These are phyloP conservation scores for Cavia aperea DNA, from an alignment of 2,113 vertebrate species.

Conservation along the genomic window DNA sequence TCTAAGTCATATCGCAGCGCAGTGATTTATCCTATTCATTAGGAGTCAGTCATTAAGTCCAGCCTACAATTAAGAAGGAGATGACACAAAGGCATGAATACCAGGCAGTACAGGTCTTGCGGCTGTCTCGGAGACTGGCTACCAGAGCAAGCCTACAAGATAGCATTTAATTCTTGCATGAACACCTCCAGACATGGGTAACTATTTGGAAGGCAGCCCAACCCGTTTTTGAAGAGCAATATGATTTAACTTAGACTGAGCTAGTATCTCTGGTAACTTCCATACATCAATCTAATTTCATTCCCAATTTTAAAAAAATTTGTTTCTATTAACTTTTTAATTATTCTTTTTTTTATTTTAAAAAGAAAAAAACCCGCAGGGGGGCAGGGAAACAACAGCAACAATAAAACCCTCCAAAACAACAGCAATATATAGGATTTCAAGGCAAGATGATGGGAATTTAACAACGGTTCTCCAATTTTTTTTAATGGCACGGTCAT, in stretches of 20 bases:
- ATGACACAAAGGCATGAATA: neutral
- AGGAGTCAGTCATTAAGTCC: neutral
- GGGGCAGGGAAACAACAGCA: too few relatives aligned
- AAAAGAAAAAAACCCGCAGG: too few relatives aligned
- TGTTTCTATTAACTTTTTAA: too few relatives aligned
- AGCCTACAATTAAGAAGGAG: neutral
- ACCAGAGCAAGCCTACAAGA: neutral
- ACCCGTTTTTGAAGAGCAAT: neutral
- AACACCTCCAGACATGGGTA: neutral
- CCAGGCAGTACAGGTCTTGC: neutral
- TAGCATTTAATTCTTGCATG: neutral
- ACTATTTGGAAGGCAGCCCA: neutral
- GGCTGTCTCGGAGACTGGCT: neutral
- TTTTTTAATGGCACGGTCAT: neutral
- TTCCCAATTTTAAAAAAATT: neutral
- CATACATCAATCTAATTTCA: neutral
- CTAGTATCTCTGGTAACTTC: neutral
- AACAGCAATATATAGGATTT: too few relatives aligned
- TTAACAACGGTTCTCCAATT: neutral
- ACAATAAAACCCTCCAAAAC: too few relatives aligned
- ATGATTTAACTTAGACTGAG: neutral
- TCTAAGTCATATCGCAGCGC: neutral
- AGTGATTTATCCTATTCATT: neutral
- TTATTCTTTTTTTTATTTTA: too few relatives aligned
- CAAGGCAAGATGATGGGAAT: too few relatives aligned